A percentile compares a stretch with the other conserved stretches of the same genome.
These are phyloP conservation scores for Clivina fossor DNA, from an alignment of 2,888 invertebrate species.

Conservation along the genomic window DNA sequence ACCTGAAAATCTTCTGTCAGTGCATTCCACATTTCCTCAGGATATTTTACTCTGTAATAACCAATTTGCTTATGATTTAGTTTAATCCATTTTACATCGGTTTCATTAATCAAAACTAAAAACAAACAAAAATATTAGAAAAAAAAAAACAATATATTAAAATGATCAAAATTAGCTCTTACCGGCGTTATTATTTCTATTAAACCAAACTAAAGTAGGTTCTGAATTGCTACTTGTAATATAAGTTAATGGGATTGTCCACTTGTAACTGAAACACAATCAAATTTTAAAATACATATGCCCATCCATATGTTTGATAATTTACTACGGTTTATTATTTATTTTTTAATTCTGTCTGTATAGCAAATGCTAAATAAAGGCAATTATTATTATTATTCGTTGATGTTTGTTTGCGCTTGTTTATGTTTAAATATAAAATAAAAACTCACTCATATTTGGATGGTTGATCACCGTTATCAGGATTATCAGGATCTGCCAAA, in stretches of 20 bases:
- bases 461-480: slow-evolving; percentile 52
- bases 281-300: slow-evolving; percentile 1
- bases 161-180: slow-evolving; percentile 41
- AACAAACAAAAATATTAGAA: slow-evolving; percentile 38
- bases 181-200: slow-evolving; percentile 56
- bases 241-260: slow-evolving; percentile 84
- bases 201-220: slow-evolving; percentile 42
- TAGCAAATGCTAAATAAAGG: too few relatives aligned
- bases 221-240: slow-evolving; percentile 56
- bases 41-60: slow-evolving; percentile 87
- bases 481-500: slow-evolving; percentile 67
- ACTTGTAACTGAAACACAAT: slow-evolving; percentile 66
- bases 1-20: slow-evolving; percentile 54
- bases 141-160: slow-evolving; percentile 18
- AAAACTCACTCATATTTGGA: slow-evolving; percentile 53
- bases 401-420: too few relatives aligned
- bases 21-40: slow-evolving; percentile 64
- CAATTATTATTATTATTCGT: too few relatives aligned
- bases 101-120: slow-evolving; percentile 60
- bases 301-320: neutral
- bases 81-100: slow-evolving; percentile 70
- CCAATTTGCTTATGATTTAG: slow-evolving; percentile 84
- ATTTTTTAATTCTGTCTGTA: too few relatives aligned
- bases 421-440: slow-evolving; percentile 1
- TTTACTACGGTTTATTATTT: too few relatives aligned